These are phyloP conservation scores for Brevimyrus niger DNA, from an alignment of 2,113 vertebrate genomes.

Conservation along the genomic window DNA sequence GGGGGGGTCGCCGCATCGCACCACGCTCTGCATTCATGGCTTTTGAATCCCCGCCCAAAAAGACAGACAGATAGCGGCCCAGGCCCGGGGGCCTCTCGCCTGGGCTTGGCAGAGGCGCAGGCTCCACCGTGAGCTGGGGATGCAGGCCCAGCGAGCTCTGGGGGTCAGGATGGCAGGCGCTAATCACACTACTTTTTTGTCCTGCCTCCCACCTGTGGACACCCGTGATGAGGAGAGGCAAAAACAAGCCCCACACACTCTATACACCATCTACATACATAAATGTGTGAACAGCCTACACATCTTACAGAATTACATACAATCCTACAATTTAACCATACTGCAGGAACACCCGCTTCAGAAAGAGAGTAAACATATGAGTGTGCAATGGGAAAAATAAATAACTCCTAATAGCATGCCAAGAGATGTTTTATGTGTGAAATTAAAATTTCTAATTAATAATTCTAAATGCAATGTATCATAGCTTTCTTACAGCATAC, in stretches of 20 bases:
- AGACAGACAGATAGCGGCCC: conserved; percentile 17
- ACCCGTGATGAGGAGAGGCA: background rate
- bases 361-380: background rate
- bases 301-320: background rate
- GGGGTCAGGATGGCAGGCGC: background rate
- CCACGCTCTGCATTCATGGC: conserved; percentile 8
- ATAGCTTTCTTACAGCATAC: background rate
- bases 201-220: conserved; percentile 20
- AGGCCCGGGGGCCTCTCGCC: conserved; percentile 4
- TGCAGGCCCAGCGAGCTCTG: background rate
- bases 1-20: conserved; percentile 2
- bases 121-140: background rate
- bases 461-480: background rate
- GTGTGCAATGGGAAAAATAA: background rate
- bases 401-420: background rate
- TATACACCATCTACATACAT: background rate
- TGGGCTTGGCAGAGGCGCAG: conserved; percentile 10
- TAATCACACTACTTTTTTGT: conserved; percentile 13
- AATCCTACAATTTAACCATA: background rate
- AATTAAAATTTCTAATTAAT: background rate
- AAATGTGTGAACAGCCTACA: background rate
- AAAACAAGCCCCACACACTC: background rate
- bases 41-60: conserved; percentile 20
- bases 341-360: background rate
- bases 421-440: background rate